These are phyloP conservation scores for Campylorhamphus procurvoides DNA, from an alignment of 2,113 vertebrate genomes.

Conservation along the genomic window DNA sequence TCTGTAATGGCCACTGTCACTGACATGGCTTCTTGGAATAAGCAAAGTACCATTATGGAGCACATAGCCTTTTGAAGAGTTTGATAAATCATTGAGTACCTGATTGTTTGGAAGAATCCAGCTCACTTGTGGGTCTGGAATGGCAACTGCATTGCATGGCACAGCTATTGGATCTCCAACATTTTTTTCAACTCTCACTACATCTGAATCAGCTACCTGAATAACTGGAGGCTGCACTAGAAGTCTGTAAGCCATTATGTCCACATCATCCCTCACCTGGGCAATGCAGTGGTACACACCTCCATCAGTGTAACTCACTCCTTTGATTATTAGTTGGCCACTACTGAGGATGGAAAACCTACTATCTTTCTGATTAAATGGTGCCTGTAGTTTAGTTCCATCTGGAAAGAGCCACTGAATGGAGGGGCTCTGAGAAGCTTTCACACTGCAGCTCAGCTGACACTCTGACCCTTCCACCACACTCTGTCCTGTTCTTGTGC, in stretches of 20 bases:
- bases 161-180: slow-evolving; percentile 74
- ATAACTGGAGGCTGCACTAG: slow-evolving; percentile 75
- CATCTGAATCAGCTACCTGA: slow-evolving; percentile 58
- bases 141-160: slow-evolving; percentile 74
- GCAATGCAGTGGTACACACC: slow-evolving; percentile 87
- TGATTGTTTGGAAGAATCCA: slow-evolving; percentile 86
- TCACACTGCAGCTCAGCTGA: slow-evolving; percentile 79
- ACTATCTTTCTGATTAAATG: slow-evolving; percentile 61
- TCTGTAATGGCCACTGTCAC: slow-evolving; percentile 85
- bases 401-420: slow-evolving; percentile 85
- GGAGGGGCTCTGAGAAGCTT: slow-evolving; percentile 76
- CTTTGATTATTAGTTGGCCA: slow-evolving; percentile 77
- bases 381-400: slow-evolving; percentile 76
- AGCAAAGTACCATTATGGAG: slow-evolving; percentile 79
- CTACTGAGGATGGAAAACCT: slow-evolving; percentile 76
- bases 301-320: slow-evolving; percentile 72
- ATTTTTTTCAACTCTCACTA: slow-evolving; percentile 60
- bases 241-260: slow-evolving; percentile 73
- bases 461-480: slow-evolving; percentile 75
- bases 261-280: slow-evolving; percentile 74
- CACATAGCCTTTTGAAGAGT: slow-evolving; percentile 72
- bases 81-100: slow-evolving; percentile 69
- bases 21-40: slow-evolving; percentile 71
- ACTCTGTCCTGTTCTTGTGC: slow-evolving; percentile 22
- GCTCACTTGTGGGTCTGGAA: slow-evolving; percentile 83